phyloP scores from a whole-genome alignment of 2,797 vertebrate species.

The Capromys pilorides region DNA sequence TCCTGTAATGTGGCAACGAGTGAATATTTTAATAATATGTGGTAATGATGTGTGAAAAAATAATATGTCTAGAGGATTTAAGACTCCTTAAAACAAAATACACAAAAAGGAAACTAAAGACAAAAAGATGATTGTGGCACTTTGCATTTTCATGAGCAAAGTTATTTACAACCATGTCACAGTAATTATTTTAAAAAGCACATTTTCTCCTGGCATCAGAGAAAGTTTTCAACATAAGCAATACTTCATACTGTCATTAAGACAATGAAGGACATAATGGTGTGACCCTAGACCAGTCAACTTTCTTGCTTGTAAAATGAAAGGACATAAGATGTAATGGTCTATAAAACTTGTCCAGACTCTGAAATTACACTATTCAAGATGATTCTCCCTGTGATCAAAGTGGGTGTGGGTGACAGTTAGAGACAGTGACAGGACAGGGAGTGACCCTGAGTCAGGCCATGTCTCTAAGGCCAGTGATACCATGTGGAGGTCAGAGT shows the following conservation, averaged over 20 bases:
- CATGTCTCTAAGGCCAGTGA: neutral
- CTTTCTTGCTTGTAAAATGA: neutral
- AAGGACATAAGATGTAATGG: neutral
- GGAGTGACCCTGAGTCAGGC: neutral
- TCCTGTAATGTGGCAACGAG: neutral
- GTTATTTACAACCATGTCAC: neutral
- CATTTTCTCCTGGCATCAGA: conserved; percentile 4
- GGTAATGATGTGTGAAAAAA: neutral
- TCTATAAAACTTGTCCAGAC: neutral
- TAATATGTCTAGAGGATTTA: neutral
- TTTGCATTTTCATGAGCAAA: neutral
- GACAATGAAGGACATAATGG: neutral
- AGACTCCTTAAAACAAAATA: neutral
- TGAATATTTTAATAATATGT: neutral
- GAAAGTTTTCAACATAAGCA: conserved; percentile 7
- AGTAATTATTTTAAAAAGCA: conserved; percentile 27
- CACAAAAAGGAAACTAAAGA: neutral
- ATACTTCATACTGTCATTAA: conserved; percentile 6
- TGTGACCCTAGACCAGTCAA: neutral
- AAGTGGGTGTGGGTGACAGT: neutral
- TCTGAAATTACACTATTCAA: neutral
- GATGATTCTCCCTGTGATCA: neutral
- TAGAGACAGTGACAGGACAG: neutral
- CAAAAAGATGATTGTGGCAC: neutral
- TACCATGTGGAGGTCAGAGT: neutral